Conservation (phyloP, 2,888 invertebrate species). For the Oligia fasciuncula region DNA sequence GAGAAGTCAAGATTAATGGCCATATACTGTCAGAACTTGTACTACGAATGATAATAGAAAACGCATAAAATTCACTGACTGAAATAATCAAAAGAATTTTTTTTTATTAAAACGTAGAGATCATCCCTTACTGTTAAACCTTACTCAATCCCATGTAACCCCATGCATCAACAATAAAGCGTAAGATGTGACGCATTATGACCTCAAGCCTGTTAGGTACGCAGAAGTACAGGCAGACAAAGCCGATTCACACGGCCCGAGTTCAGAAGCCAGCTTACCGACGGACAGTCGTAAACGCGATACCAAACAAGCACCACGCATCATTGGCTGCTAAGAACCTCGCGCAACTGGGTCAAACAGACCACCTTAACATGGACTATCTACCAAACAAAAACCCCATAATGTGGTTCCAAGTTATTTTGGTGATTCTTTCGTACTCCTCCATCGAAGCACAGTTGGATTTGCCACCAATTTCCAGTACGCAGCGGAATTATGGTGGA, state of each 20-base stretch:
- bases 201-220: slow-evolving; percentile 66
- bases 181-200: slow-evolving; percentile 65
- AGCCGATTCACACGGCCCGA: slow-evolving; percentile 85
- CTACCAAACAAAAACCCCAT: slow-evolving; percentile 72
- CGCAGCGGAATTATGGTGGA: slow-evolving; percentile 80
- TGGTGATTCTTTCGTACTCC: slow-evolving; percentile 71
- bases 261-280: slow-evolving; percentile 76
- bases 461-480: slow-evolving; percentile 88
- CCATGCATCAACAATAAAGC: slow-evolving; percentile 45
- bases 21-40: neutral
- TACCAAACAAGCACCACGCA: slow-evolving; percentile 84
- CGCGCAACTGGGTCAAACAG: slow-evolving; percentile 69
- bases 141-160: slow-evolving; percentile 48
- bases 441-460: slow-evolving; percentile 87
- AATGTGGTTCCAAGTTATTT: slow-evolving; percentile 75
- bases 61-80: no score
- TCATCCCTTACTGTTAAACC: slow-evolving; percentile 19
- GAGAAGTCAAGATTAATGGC: neutral
- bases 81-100: neutral
- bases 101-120: neutral
- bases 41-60: neutral
- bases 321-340: slow-evolving; percentile 75
- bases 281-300: slow-evolving; percentile 82
- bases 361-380: slow-evolving; percentile 82
- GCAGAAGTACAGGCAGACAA: slow-evolving; percentile 71